Evolutionary conservation across 2,888 invertebrate species (phyloP).

Genomic region (Tenthredo notha): DNA sequence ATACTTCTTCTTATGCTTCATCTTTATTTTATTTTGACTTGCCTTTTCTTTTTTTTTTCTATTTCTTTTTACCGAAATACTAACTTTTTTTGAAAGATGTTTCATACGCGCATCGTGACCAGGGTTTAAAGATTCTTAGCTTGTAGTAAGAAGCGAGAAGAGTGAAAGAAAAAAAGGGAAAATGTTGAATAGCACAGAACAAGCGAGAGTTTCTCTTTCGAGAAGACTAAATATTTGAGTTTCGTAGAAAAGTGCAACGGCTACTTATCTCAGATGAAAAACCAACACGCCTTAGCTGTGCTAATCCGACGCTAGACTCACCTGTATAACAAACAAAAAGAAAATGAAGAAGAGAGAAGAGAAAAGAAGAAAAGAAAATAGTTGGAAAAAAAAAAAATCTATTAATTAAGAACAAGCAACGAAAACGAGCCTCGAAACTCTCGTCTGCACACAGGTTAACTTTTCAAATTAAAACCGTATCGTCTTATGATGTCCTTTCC

Average conservation of each 20-base stretch:
- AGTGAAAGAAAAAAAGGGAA: neutral
- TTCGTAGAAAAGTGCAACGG: constrained; percentile 42
- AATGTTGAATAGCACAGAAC: neutral
- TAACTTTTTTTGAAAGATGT: neutral
- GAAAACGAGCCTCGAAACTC: constrained; percentile 26
- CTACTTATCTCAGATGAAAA: constrained; percentile 44
- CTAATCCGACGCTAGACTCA: constrained; percentile 43
- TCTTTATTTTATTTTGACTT: neutral
- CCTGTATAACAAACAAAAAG: constrained; percentile 31
- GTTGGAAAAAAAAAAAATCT: neutral
- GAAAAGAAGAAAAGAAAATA: neutral
- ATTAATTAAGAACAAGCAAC: constrained; percentile 40
- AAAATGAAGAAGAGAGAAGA: neutral
- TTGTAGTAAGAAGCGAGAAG: neutral
- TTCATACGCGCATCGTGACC: neutral
- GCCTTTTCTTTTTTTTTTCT: neutral
- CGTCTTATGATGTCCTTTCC: constrained; percentile 13
- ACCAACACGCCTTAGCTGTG: constrained; percentile 5
- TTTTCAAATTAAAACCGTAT: constrained; percentile 35
- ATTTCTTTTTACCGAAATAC: neutral
- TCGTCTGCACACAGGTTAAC: constrained; percentile 14
- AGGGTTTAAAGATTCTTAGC: neutral
- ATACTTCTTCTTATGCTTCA: neutral
- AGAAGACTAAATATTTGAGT: constrained; percentile 32
- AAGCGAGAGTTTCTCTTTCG: neutral